Base-by-base conservation (phyloP, 2,888 invertebrate genomes). In the Monochamus alternatus region DNA sequence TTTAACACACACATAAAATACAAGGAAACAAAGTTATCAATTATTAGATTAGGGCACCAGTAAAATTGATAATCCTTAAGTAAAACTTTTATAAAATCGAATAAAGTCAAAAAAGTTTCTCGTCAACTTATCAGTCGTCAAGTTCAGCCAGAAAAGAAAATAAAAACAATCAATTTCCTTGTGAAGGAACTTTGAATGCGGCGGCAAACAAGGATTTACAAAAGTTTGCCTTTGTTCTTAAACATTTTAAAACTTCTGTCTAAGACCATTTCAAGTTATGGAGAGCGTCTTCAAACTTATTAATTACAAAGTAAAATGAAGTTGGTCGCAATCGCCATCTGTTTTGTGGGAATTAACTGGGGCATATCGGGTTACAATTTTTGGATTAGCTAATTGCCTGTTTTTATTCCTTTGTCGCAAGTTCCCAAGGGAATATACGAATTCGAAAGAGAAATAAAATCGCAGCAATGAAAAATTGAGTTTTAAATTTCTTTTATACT, bases 191-290 rank as follows among this genome's bases (percentile, higher is more conserved):
- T 62, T 38, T 3, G n/a, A 44, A 22, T 30, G 64, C 8, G 8
- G 7, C 47, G 43, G 30, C n/a, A 62, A 66, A 51, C 51, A 47
- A 22, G 5, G 14, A 31, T 1, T 51, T 66, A 31, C 12, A 51
- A 30, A 52, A 66, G 12, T 31, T 31, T 51, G 2, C 30, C 31
- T 51, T 66, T 66, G 52, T 66, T 66, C n/a, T 8, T 12, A 52
- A 51, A 3, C 12, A 9, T 12, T 47, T 31, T 10, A 31, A 52
- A 52, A 10, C 51, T 47, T 66, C 32, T 32, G 22, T 59, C 14
- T n/a, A 52, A 22, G 12, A 31, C n/a, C 9, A 51, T 51, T 66
- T 12, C 9, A 66, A 52, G 47, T 31, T 47, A 66, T 14, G 12
- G 10, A 51, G 14, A 66, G 30, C 30, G 22, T n/a, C 47, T 22